Evolutionary conservation across 1,140 invertebrate species (phyloP).

Genomic region (Cotesia typhae): DNA sequence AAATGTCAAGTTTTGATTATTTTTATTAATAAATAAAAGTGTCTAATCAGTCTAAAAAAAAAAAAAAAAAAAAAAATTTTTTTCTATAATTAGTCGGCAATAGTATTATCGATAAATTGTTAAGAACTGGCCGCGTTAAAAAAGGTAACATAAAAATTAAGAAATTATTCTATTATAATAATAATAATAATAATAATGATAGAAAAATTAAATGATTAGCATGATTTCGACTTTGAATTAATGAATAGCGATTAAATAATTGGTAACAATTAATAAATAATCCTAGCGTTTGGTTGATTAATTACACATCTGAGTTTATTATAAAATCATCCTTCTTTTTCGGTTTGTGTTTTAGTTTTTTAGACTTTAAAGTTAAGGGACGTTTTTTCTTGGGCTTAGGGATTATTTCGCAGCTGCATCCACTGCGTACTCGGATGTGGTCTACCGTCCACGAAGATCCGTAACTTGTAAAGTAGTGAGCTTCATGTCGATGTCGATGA

Average conservation of each 20-base stretch:
- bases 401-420: constrained; percentile 81
- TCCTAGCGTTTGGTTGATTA: background rate
- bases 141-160: constrained; percentile 1
- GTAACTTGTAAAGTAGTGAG: constrained; percentile 65
- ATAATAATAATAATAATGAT: background rate
- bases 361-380: constrained; percentile 46
- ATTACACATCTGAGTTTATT: constrained; percentile 10
- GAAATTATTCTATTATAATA: background rate
- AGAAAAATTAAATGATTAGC: constrained; percentile 7
- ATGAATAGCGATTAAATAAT: constrained; percentile 3
- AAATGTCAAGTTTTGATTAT: constrained; percentile 8
- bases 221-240: constrained; percentile 5
- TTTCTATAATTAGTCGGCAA: too few species aligned
- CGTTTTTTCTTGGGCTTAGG: constrained; percentile 63
- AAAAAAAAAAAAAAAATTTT: background rate
- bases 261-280: constrained; percentile 5
- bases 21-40: constrained; percentile 19
- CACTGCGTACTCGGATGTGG: constrained; percentile 82
- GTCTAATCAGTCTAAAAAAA: constrained; percentile 7
- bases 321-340: constrained; percentile 41
- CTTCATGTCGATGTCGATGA: constrained; percentile 58
- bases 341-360: constrained; percentile 53
- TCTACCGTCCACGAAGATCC: constrained; percentile 75
- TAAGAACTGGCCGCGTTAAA: constrained; percentile 12
- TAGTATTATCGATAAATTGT: background rate